These are phyloP conservation scores for Parnassius smintheus DNA, from an alignment of 2,888 invertebrate genomes.

Conservation along the genomic window DNA sequence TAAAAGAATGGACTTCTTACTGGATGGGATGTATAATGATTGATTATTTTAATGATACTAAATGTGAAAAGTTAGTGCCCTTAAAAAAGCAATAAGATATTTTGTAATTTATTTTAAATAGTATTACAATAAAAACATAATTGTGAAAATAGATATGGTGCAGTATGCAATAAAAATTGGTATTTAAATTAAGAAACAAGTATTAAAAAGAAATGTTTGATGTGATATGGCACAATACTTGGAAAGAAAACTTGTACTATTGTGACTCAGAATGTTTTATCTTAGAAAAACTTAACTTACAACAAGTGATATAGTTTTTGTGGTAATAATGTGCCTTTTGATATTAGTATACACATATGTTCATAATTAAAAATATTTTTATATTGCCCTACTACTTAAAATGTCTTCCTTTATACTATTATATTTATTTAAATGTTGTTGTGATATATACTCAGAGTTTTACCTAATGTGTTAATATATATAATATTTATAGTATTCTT, in stretches of 20 bases:
- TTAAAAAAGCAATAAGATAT: not conserved
- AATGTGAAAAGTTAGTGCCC: not conserved
- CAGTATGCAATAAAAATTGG: not conserved
- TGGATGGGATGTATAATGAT: constrained; percentile 95
- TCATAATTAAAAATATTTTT: constrained; percentile 31
- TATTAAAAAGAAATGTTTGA: too few species aligned
- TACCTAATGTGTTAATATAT: constrained; percentile 32
- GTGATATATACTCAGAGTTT: constrained; percentile 50
- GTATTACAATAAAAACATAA: not conserved
- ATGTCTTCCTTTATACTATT: constrained; percentile 44
- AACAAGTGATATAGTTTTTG: not conserved
- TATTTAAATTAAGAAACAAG: too few species aligned
- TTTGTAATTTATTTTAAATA: not conserved
- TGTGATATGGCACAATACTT: too few species aligned
- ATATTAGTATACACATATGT: constrained; percentile 32
- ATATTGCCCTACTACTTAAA: constrained; percentile 36
- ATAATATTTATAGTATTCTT: constrained; percentile 27
- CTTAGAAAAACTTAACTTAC: not conserved
- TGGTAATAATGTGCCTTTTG: constrained; percentile 46
- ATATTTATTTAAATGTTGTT: constrained; percentile 38
- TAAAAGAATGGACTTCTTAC: constrained; percentile 92
- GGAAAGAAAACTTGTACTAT: too few species aligned
- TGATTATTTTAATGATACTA: constrained; percentile 48
- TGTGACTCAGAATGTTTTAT: not conserved
- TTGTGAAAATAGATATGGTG: not conserved